Evolutionary conservation across 2,888 invertebrate genomes (phyloP).

Genomic region (Polyploca ridens): DNA sequence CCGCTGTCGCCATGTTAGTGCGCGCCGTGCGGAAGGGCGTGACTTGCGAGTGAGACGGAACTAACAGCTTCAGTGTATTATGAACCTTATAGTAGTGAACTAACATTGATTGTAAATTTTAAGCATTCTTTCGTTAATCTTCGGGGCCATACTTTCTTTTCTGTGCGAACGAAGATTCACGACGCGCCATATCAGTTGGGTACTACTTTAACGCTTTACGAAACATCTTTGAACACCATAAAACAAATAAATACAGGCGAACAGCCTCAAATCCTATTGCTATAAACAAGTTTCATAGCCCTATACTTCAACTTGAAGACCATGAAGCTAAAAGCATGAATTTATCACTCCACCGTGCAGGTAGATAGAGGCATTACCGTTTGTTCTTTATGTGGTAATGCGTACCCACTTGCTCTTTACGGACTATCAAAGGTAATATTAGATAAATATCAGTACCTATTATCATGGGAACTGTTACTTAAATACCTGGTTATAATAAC

Average conservation of each 20-base stretch:
- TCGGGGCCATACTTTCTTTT: too few species aligned
- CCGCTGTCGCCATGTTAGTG: too few species aligned
- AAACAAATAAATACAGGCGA: not conserved
- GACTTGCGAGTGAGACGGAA: too few species aligned
- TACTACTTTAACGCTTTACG: too few species aligned
- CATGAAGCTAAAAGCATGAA: constrained; percentile 9
- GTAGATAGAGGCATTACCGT: constrained; percentile 2
- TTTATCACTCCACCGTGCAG: not conserved
- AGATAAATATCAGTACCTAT: not conserved
- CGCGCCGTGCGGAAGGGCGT: too few species aligned
- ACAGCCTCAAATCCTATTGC: not conserved
- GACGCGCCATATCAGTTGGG: too few species aligned
- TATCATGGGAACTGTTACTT: not conserved
- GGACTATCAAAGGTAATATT: not conserved
- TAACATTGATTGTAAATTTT: too few species aligned
- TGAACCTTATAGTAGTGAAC: too few species aligned
- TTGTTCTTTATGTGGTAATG: constrained; percentile 5
- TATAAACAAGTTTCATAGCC: not conserved
- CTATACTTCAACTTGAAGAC: not conserved
- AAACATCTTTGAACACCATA: too few species aligned
- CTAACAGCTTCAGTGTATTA: too few species aligned
- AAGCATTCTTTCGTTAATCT: too few species aligned
- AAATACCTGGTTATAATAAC: not conserved
- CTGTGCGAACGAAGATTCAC: too few species aligned
- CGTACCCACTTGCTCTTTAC: constrained; percentile 1